phyloP scores from a whole-genome alignment of 2,888 invertebrate genomes.

The Dicyrtoma fusca region DNA sequence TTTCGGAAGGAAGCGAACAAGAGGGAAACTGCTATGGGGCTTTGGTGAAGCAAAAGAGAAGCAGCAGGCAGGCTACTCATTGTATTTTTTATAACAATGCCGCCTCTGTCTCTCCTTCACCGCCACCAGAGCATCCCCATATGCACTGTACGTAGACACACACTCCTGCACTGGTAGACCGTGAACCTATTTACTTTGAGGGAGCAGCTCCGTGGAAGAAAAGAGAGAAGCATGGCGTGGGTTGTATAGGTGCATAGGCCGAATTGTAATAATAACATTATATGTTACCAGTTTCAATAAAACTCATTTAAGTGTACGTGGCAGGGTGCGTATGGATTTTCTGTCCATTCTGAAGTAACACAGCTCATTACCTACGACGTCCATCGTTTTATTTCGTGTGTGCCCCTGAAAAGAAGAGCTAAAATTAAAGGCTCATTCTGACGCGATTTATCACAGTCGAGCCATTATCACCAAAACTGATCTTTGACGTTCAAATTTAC shows the following conservation, averaged over 20 bases:
- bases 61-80: conserved; percentile 2
- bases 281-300: too few species aligned
- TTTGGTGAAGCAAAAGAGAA: conserved; percentile 1
- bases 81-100: background rate
- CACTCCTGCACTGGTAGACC: too few species aligned
- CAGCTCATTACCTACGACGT: background rate
- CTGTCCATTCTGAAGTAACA: background rate
- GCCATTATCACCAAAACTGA: background rate
- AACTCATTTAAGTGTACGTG: background rate
- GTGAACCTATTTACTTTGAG: too few species aligned
- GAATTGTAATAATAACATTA: too few species aligned
- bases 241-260: too few species aligned
- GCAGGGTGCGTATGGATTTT: conserved; percentile 7
- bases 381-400: background rate
- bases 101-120: background rate
- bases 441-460: background rate
- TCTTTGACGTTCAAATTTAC: conserved; percentile 8
- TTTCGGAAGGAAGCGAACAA: conserved; percentile 3
- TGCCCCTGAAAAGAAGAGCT: background rate
- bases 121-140: too few species aligned
- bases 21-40: background rate
- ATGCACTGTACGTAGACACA: background rate
- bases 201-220: too few species aligned
- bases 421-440: conserved; percentile 14
- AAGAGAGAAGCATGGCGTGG: too few species aligned